phyloP scores from a whole-genome alignment of 2,888 invertebrate genomes.

The Glaucopsyche alexis region DNA sequence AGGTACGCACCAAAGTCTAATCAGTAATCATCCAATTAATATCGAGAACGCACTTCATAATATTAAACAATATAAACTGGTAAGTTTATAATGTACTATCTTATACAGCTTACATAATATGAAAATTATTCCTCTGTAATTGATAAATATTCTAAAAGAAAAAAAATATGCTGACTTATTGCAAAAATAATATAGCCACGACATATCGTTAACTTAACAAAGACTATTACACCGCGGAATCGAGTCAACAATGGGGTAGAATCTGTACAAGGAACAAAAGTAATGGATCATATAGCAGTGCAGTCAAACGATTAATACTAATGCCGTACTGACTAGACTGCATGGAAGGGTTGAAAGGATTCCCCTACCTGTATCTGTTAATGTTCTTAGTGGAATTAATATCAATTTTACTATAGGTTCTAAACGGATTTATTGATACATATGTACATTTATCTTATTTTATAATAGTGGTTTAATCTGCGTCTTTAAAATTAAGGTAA shows the following conservation, averaged over 20 bases:
- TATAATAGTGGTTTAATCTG: too few relatives aligned
- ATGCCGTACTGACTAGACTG: conserved; percentile 20
- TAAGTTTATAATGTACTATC: background rate
- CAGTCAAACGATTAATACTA: conserved; percentile 12
- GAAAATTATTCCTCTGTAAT: background rate
- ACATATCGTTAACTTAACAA: conserved; percentile 31
- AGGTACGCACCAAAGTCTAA: background rate
- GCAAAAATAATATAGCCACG: background rate
- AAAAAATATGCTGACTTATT: background rate
- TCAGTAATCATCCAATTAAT: background rate
- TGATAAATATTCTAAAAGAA: background rate
- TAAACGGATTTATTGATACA: background rate
- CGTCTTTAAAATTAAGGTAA: too few relatives aligned
- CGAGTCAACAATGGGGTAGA: conserved; percentile 40
- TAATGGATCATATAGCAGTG: conserved; percentile 33
- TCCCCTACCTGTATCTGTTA: background rate
- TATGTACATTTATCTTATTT: too few relatives aligned
- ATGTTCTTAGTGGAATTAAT: background rate
- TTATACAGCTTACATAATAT: background rate
- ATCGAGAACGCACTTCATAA: background rate
- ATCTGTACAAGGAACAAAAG: conserved; percentile 41
- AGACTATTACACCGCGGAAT: conserved; percentile 36
- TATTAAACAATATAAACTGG: background rate
- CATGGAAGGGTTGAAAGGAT: conserved; percentile 2
- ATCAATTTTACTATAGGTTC: background rate